Conservation (phyloP, 2,888 invertebrate species). For the Mycalesis mineus region DNA sequence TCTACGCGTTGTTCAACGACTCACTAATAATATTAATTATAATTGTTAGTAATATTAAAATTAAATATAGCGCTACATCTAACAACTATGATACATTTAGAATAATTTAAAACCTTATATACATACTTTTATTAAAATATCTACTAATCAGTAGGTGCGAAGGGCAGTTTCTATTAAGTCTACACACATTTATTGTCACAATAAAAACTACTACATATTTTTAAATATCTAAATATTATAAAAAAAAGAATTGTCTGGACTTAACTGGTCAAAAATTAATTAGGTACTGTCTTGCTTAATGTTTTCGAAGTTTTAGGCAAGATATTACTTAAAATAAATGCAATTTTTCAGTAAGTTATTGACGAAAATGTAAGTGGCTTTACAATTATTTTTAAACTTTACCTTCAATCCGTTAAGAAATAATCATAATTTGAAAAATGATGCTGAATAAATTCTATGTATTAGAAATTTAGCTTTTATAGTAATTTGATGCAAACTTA, state of each 20-base stretch:
- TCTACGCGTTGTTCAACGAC: conserved; percentile 15
- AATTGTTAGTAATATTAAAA: not conserved
- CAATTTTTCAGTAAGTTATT: too few relatives aligned
- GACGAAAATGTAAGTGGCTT: too few relatives aligned
- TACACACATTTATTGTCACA: conserved; percentile 34
- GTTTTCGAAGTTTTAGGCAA: too few relatives aligned
- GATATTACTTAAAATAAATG: too few relatives aligned
- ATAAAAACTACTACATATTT: conserved; percentile 15
- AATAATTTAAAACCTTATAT: conserved; percentile 27
- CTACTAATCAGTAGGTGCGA: not conserved
- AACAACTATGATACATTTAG: conserved; percentile 15
- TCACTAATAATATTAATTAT: not conserved
- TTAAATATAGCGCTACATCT: conserved; percentile 10
- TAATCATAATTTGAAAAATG: too few relatives aligned
- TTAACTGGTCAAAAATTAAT: too few relatives aligned
- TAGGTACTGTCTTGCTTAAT: too few relatives aligned
- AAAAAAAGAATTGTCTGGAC: not conserved
- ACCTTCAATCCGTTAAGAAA: too few relatives aligned
- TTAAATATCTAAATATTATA: not conserved
- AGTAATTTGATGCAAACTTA: too few relatives aligned
- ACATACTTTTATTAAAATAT: conserved; percentile 13
- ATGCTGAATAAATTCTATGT: too few relatives aligned
- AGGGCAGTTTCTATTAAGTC: conserved; percentile 11
- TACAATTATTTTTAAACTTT: too few relatives aligned
- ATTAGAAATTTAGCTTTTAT: too few relatives aligned